Base-by-base conservation (phyloP, 2,888 invertebrate species). In the Eledona agricola region DNA sequence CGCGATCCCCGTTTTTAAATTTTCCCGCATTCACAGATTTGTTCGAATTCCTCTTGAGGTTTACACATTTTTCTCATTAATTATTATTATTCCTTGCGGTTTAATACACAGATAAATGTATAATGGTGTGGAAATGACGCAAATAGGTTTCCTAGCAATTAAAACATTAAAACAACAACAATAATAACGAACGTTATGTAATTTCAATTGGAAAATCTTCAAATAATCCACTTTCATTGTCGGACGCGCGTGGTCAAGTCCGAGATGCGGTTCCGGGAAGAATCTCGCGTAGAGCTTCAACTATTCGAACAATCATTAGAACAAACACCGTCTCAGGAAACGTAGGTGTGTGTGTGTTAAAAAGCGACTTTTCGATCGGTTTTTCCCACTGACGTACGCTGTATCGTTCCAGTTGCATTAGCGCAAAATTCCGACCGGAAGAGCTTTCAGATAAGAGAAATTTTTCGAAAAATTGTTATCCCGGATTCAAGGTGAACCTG, bases 1-100 rank as follows among this genome's bases (percentile, higher is more conserved):
- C 60, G 60, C 60, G 51, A 60, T 29, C 23, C 28, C 13, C 26
- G 29, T 37, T 37, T 28, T 51, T 43, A 22, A n/a, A n/a, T n/a
- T 43, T 16, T 43, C 16, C 20, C n/a, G 6, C 20, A n/a, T n/a
- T 43, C 15, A 32, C 15, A 32, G 32, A 20, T 9, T 23, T 20
- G 10, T 22, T 31, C 15, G 6, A 26, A 35, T 46, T 46, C 34
- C 9, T 32, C 23, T 31, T 23, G 45, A 17, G 45, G 45, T 46
- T 46, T 19, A 15, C 5, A 16, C 16, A 15, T 13, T 32, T 43
- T 32, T 16, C 19, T 12, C 9, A 10, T 34, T 35, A 32, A 26
- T 42, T 31, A 10, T 13, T 37, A 45, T 19, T 45, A 34, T 40
- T 20, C 17, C 16, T 20, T 50, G 40, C 9, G 40, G 40, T 32